These are phyloP conservation scores for Polietes domitor DNA, from an alignment of 2,888 invertebrate species.

Conservation along the genomic window DNA sequence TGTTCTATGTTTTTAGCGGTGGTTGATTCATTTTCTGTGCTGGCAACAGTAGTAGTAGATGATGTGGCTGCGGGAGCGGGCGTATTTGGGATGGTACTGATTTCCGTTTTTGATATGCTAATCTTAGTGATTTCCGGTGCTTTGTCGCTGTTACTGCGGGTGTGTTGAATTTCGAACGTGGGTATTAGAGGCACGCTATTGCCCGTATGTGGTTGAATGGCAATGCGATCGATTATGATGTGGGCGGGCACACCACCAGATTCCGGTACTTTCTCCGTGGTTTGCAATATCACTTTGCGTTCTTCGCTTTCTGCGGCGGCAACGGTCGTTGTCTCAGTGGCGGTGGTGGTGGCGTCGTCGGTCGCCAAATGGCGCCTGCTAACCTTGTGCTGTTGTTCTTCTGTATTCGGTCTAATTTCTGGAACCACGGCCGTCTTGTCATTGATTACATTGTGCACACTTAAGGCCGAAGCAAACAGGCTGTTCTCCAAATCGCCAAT, in stretches of 20 bases:
- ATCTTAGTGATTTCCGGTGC: slow-evolving; percentile 71
- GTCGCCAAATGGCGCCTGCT: slow-evolving; percentile 52
- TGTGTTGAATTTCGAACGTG: slow-evolving; percentile 74
- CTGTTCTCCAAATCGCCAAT: slow-evolving; percentile 76
- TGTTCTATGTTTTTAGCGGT: slow-evolving; percentile 72
- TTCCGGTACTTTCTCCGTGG: slow-evolving; percentile 73
- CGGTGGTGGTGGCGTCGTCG: neutral
- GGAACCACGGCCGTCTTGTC: slow-evolving; percentile 69
- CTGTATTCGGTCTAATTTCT: slow-evolving; percentile 65
- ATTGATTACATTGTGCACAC: slow-evolving; percentile 70
- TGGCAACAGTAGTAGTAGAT: neutral
- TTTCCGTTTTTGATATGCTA: slow-evolving; percentile 67
- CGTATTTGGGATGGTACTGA: slow-evolving; percentile 32
- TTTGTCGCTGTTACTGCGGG: slow-evolving; percentile 68
- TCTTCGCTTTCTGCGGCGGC: neutral
- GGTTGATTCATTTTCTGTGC: slow-evolving; percentile 45
- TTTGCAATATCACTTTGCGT: slow-evolving; percentile 70
- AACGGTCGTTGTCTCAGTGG: neutral
- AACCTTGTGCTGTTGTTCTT: slow-evolving; percentile 57
- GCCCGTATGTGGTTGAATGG: slow-evolving; percentile 73
- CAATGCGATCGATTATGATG: slow-evolving; percentile 77
- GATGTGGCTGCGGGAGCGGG: slow-evolving; percentile 16
- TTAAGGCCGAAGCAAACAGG: slow-evolving; percentile 75
- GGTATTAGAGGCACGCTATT: slow-evolving; percentile 72
- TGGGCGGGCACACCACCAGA: slow-evolving; percentile 72